A percentile compares a stretch with the other conserved stretches of the same genome.
Evolutionary conservation across 2,113 vertebrate genomes (phyloP).

Genomic region (Physeter macrocephalus): DNA sequence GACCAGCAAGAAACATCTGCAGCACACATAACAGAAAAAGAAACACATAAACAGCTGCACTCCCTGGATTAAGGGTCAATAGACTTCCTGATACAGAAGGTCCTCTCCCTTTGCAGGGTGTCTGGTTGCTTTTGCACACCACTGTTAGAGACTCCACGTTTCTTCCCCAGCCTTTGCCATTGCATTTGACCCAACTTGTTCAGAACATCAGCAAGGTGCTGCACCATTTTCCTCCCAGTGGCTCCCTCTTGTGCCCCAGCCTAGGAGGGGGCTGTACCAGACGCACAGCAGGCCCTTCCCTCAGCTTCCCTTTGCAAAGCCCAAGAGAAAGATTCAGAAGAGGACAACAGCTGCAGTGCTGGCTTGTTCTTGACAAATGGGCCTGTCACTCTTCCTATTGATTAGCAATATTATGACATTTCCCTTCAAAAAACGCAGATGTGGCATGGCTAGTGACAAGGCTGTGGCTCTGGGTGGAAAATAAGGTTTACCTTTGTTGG

Average conservation of each 20-base stretch:
- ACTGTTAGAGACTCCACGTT: constrained; percentile 56
- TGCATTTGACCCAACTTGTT: not conserved
- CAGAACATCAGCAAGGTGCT: not conserved
- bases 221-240: not conserved
- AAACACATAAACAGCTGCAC: constrained; percentile 66
- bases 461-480: constrained; percentile 66
- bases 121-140: constrained; percentile 43
- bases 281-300: not conserved
- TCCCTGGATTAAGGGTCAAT: constrained; percentile 73
- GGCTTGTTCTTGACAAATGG: constrained; percentile 85
- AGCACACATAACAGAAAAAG: constrained; percentile 48
- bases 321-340: constrained; percentile 51
- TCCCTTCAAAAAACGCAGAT: constrained; percentile 87
- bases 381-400: constrained; percentile 85
- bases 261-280: not conserved
- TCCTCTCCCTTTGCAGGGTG: constrained; percentile 31
- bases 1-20: constrained; percentile 79
- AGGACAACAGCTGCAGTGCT: constrained; percentile 81
- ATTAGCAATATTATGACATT: constrained; percentile 88
- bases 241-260: not conserved
- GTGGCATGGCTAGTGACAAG: constrained; percentile 76
- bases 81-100: constrained; percentile 66
- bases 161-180: constrained; percentile 41
- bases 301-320: constrained; percentile 52
- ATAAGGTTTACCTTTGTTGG: constrained; percentile 66